phyloP scores from a whole-genome alignment of 2,113 vertebrate species.

The Lethenteron camtschaticum region DNA sequence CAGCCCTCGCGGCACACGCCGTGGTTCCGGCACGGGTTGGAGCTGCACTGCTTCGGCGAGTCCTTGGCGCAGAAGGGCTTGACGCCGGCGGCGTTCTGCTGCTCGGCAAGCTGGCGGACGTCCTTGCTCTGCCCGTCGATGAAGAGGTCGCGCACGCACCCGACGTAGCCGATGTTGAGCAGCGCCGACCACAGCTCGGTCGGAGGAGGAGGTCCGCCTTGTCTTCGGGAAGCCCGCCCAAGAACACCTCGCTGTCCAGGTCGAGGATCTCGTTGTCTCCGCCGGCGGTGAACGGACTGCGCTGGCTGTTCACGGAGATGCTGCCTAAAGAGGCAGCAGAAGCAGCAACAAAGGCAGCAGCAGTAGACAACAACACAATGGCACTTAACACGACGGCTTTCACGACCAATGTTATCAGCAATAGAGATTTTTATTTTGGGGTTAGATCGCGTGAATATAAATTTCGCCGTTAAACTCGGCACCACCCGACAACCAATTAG shows the following conservation, averaged over 20 bases:
- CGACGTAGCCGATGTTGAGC: not conserved
- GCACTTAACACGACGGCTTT: not conserved
- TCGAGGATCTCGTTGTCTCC: slow-evolving; percentile 74
- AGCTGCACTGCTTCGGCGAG: not conserved
- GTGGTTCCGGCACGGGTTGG: not conserved
- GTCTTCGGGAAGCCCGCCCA: slow-evolving; percentile 53
- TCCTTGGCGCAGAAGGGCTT: slow-evolving; percentile 4
- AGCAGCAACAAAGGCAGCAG: not conserved
- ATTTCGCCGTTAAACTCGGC: not conserved
- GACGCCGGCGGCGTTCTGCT: slow-evolving; percentile 3
- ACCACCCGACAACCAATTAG: not conserved
- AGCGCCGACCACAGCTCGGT: not conserved
- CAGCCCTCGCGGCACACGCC: slow-evolving; percentile 3
- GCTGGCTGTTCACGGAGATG: slow-evolving; percentile 61
- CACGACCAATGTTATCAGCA: not conserved
- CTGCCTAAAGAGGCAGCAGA: slow-evolving; percentile 28
- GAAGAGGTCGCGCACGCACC: slow-evolving; percentile 2
- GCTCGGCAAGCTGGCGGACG: slow-evolving; percentile 3
- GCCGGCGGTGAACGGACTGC: slow-evolving; percentile 45
- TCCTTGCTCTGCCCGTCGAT: slow-evolving; percentile 2
- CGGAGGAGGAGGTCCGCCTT: slow-evolving; percentile 24
- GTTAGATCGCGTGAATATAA: not conserved
- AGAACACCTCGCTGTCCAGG: slow-evolving; percentile 59
- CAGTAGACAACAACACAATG: not conserved
- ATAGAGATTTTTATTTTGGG: not conserved